Conservation (phyloP, 1,140 invertebrate species). For the Lepidotrigona ventralis region DNA sequence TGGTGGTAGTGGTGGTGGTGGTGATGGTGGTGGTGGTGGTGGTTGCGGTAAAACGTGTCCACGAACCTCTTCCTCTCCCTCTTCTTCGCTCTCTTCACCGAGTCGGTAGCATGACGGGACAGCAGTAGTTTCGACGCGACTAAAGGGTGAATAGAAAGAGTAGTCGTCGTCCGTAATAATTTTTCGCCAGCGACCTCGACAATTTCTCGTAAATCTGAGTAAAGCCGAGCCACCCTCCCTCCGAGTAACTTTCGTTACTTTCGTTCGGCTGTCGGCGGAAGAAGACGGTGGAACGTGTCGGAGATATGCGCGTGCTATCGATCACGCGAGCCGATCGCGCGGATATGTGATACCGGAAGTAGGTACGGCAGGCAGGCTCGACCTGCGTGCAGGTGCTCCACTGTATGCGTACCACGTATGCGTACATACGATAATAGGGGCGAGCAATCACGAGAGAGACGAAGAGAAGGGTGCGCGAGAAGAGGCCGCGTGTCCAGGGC, state of each 20-base stretch:
- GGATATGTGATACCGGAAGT: slow-evolving; percentile 66
- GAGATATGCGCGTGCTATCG: slow-evolving; percentile 61
- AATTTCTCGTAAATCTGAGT: not conserved
- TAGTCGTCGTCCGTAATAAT: not conserved
- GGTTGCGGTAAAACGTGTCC: slow-evolving; percentile 34
- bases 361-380: slow-evolving; percentile 61
- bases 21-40: slow-evolving; percentile 4
- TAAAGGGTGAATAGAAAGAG: not conserved
- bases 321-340: slow-evolving; percentile 57
- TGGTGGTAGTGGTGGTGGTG: not conserved
- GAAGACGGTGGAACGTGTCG: slow-evolving; percentile 13
- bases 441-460: slow-evolving; percentile 8
- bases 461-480: slow-evolving; percentile 44
- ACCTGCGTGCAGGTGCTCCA: slow-evolving; percentile 55
- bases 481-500: slow-evolving; percentile 47
- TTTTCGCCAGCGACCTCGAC: too few relatives aligned
- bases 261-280: not conserved
- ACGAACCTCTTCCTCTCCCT: not conserved
- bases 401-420: slow-evolving; percentile 49
- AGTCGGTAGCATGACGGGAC: not conserved
- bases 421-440: slow-evolving; percentile 33
- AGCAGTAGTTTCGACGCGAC: not conserved
- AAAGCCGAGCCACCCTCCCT: too few relatives aligned
- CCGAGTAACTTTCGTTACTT: not conserved
- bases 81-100: not conserved